Evolutionary conservation across 2,797 vertebrate species (phyloP).

Genomic region (Ctenopoma kingsleyae): DNA sequence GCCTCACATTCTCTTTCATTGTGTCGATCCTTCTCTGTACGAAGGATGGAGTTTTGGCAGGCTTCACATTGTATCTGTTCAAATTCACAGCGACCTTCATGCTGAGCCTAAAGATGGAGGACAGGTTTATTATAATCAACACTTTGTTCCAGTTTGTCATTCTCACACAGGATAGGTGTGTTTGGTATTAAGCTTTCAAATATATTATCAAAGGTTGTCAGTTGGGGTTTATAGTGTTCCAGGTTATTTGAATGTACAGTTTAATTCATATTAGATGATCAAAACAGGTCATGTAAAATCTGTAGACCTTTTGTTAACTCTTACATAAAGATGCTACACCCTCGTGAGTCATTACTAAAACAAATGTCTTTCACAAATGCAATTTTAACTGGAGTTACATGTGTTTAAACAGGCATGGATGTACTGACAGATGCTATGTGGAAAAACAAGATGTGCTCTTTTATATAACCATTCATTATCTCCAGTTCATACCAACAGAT

Average conservation of each 20-base stretch:
- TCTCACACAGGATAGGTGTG: not conserved
- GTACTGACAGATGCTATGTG: constrained; percentile 5
- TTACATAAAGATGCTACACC: not conserved
- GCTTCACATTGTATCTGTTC: constrained; percentile 83
- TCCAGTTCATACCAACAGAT: no score
- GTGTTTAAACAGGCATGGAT: not conserved
- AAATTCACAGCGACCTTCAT: constrained; percentile 86
- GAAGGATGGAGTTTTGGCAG: constrained; percentile 81
- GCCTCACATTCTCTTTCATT: constrained; percentile 87
- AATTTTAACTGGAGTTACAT: not conserved
- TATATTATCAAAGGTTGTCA: not conserved
- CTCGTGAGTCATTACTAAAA: not conserved
- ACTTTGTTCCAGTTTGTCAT: not conserved
- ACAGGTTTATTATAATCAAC: not conserved
- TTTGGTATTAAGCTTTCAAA: not conserved
- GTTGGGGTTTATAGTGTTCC: not conserved
- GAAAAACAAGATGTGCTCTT: constrained; percentile 10
- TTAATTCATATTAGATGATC: not conserved
- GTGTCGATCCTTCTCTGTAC: constrained; percentile 84
- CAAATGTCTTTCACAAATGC: not conserved
- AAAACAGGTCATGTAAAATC: not conserved
- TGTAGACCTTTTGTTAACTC: not conserved
- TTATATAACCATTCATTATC: not conserved
- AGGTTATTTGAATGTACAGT: not conserved
- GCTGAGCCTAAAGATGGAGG: constrained; percentile 73